A percentile compares a stretch with the other conserved stretches of the same genome.
Conservation (phyloP, 2,113 vertebrate genomes). For the Aplodontia rufa region DNA sequence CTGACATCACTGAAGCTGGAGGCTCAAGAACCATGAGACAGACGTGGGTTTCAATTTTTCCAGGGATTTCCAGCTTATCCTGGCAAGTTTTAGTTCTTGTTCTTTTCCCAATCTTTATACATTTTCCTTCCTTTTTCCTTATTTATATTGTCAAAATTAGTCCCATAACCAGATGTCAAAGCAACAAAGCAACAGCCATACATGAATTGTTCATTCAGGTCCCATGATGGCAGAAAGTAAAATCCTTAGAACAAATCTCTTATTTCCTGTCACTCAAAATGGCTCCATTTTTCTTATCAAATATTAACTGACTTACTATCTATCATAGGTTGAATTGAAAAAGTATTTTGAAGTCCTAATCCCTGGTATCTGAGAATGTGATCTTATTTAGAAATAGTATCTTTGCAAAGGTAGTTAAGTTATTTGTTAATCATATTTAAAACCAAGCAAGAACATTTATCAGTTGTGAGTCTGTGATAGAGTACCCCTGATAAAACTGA, state of each 20-base stretch:
- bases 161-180: not conserved
- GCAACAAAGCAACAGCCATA: not conserved
- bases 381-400: not conserved
- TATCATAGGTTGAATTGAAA: not conserved
- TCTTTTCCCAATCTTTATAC: not conserved
- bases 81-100: not conserved
- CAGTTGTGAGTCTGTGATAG: not conserved
- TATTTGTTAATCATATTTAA: not conserved
- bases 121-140: not conserved
- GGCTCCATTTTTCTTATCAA: not conserved
- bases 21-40: not conserved
- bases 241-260: not conserved
- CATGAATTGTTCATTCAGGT: not conserved
- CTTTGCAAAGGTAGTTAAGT: not conserved
- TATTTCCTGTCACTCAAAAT: not conserved
- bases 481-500: slow-evolving; percentile 5
- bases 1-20: not conserved
- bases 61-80: not conserved
- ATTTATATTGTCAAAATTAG: not conserved
- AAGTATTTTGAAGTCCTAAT: not conserved
- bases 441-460: not conserved
- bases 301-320: not conserved
- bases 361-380: not conserved
- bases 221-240: not conserved
- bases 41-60: not conserved